Base-by-base conservation (phyloP, 2,888 invertebrate species). In the Pyrgus malvae region DNA sequence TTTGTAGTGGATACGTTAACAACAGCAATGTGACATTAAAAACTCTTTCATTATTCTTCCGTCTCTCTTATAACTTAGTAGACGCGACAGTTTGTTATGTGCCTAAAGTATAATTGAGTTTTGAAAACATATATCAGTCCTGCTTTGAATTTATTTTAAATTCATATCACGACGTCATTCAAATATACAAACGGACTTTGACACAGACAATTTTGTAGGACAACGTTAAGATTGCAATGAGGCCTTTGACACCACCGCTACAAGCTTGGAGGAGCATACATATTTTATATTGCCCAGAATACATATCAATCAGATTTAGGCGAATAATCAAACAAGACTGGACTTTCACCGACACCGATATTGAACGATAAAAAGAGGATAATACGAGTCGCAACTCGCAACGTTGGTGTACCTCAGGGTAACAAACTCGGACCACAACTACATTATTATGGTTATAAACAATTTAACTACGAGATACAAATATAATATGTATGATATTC, bases 311-410 rank as follows among this genome's bases (percentile, higher is more conserved):
- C 27, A 60, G 61, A 58, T 59, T 54, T 54, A 9, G 44, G 48
- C 51, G 49, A 51, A 57, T 57, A 57, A 61, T 66, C 74, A 74
- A 70, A 69, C 74, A 67, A 64, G 16, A 16, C 42, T 58, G 72
- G 69, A 76, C 76, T 78, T 76, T 76, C 74, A 66, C 69, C 68
- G 64, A 45, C 41, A 40, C 59, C 67, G 72, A 71, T 72, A 68
- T 66, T 70, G 73, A 71, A 73, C 72, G 81, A 81, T 83, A 80
- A 4, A 76, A 76, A 71, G 74, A 55, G 63, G 77, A 74, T 76
- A 75, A 66, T 58, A 59, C 61, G 64, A 71, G 74, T 76, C 74
- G 72, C 29, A 21, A 9, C 40, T n/a, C 25, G 1, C 14, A 5
- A 1, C n/a, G 0, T 12, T 12, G 44, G 69, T 64, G 66, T 71